Evolutionary conservation across 2,888 invertebrate species (phyloP).

Genomic region (Calameuta idolon): DNA sequence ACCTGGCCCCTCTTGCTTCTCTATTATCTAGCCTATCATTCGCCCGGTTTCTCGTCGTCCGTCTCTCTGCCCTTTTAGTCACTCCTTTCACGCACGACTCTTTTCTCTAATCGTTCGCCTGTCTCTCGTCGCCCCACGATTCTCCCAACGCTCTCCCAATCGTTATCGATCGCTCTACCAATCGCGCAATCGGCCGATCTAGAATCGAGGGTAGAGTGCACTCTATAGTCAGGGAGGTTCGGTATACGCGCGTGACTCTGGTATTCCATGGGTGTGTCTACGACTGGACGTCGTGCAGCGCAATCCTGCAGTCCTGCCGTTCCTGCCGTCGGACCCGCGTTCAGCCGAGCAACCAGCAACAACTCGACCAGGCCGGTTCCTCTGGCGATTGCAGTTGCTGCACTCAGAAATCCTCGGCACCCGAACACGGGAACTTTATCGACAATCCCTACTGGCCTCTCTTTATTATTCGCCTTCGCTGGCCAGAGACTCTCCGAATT

Average conservation of each 20-base stretch:
- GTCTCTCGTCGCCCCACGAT: neutral
- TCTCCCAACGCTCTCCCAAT: neutral
- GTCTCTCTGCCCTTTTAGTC: neutral
- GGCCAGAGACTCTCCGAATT: neutral
- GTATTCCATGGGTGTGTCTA: constrained; percentile 9
- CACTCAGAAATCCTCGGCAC: neutral
- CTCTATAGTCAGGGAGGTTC: neutral
- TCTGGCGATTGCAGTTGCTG: neutral
- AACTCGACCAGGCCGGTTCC: neutral
- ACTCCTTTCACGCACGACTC: neutral
- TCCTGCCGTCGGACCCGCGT: constrained; percentile 1
- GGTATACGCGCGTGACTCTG: neutral
- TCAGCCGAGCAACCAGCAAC: neutral
- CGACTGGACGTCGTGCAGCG: neutral
- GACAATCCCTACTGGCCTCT: neutral
- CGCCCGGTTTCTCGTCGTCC: neutral
- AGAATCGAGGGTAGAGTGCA: neutral
- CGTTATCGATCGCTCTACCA: neutral
- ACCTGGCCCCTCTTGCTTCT: neutral
- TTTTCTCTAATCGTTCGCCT: neutral
- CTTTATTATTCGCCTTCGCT: neutral
- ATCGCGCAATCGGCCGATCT: neutral
- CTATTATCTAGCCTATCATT: neutral
- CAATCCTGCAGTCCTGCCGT: neutral
- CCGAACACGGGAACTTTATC: neutral